Percentiles rank a stretch among this genome's conserved stretches.
These are phyloP conservation scores for Lutjanus campechanus DNA, from an alignment of 2,797 vertebrate genomes.

Conservation along the genomic window DNA sequence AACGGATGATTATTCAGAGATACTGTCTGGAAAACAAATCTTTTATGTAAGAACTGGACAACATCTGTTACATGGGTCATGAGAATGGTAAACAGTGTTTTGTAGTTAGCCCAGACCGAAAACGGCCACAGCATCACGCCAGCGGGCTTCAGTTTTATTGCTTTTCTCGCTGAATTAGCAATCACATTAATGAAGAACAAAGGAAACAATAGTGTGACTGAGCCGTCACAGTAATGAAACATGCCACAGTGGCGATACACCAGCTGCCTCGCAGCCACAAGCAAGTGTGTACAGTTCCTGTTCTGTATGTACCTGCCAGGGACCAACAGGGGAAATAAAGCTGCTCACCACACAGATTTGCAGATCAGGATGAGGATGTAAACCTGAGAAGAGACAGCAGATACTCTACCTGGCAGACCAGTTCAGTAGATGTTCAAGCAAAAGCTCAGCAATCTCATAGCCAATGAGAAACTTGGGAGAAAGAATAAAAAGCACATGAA, in stretches of 20 bases:
- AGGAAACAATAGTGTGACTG: not conserved
- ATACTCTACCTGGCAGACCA: too few species aligned
- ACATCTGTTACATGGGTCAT: conserved; percentile 3
- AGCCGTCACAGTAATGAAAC: not conserved
- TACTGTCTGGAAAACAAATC: conserved; percentile 10
- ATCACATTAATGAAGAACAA: not conserved
- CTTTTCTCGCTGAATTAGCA: not conserved
- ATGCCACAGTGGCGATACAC: not conserved
- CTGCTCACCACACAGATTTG: too few species aligned
- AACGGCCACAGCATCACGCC: not conserved
- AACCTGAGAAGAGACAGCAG: too few species aligned
- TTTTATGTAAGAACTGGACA: not conserved
- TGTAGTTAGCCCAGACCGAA: not conserved
- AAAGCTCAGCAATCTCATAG: too few species aligned
- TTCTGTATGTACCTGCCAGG: too few species aligned
- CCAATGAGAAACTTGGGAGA: too few species aligned
- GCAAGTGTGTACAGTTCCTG: too few species aligned
- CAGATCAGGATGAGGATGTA: too few species aligned
- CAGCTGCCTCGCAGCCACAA: conserved; percentile 6
- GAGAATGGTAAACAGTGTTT: conserved; percentile 23
- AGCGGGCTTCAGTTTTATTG: not conserved
- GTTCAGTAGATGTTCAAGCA: too few species aligned
- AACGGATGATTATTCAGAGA: not conserved
- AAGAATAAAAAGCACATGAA: too few species aligned
- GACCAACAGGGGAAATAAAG: too few species aligned